Evolutionary conservation across 1,140 invertebrate species (phyloP), one percentile per base, ranked within the genome.

Genomic region (Drosophila subpulchrella): DNA sequence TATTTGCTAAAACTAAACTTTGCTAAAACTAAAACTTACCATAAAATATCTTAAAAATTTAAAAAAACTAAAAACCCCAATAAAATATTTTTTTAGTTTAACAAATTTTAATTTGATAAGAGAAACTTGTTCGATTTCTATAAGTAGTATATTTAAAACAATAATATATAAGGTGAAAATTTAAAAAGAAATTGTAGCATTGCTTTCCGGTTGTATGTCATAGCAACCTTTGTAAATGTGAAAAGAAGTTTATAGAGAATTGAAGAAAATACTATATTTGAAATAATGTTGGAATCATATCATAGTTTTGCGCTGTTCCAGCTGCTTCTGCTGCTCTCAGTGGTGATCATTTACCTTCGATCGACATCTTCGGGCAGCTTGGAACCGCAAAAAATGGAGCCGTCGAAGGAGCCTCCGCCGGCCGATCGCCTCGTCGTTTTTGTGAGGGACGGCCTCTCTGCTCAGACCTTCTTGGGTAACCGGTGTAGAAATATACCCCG

Each of bases 371-470:
- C 94, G 12, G 92, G 91, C 53, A 93, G 93, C 62, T 92, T 95
- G 63, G 58, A 81, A 10, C 93, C 93, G 10, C 92, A 80, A 24
- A 91, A 92, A 11, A 91, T 94, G 76, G 72, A 91, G 70, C 91
- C 94, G 11, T 74, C 86, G 34, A 91, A 93, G 58, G 91, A 93
- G 56, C 81, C 30, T 5, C 93, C 96, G 1, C 94, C 95, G n/a
- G 96, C 97, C 1, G 95, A 96, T 89, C 93, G 91, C 11, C 86
- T 98, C 13, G 95, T 98, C 24, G 93, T 99, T 8, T 96, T 99
- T 92, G 94, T 97, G 15, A 95, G 96, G 6, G 98, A 99, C 94
- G 98, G 98, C 1, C 92, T 99, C 42, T 93, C 97, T 81, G 96
- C 96, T 44, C 96, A 98, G 88, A 95, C 95, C 30, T 96, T 97